Percentiles rank a stretch among this genome's conserved stretches.
These are phyloP conservation scores for Parazoanthus atlanticus DNA, from an alignment of 92 coral and sea anemone genomes.

Conservation along the genomic window DNA sequence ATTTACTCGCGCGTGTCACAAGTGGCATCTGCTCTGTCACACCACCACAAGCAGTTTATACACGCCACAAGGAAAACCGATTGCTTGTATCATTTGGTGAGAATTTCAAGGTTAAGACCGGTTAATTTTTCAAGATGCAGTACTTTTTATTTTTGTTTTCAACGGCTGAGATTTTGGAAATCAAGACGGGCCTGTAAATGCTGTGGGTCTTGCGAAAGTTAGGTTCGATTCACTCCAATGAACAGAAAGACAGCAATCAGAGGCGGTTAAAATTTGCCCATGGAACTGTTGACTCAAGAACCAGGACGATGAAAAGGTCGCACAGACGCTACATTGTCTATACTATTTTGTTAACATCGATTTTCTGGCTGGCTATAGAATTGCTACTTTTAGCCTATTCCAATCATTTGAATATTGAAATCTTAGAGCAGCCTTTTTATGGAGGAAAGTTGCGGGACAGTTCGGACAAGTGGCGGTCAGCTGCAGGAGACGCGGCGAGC, in stretches of 20 bases:
- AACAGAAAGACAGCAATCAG: neutral
- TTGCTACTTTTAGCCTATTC: slow-evolving; percentile 71
- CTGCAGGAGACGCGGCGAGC: slow-evolving; percentile 4
- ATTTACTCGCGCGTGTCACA: slow-evolving; percentile 36
- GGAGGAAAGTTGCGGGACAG: slow-evolving; percentile 30
- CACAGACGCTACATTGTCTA: slow-evolving; percentile 73
- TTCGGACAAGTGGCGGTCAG: slow-evolving; percentile 4
- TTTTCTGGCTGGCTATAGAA: slow-evolving; percentile 80
- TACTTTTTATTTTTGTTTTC: neutral
- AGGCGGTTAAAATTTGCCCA: neutral
- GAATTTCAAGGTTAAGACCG: slow-evolving; percentile 3
- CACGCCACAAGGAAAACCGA: neutral
- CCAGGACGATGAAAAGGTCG: slow-evolving; percentile 61
- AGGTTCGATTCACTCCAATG: slow-evolving; percentile 32
- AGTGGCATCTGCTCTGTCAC: neutral
- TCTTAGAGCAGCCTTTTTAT: slow-evolving; percentile 34
- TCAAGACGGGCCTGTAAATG: slow-evolving; percentile 16
- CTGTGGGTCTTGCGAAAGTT: slow-evolving; percentile 34
- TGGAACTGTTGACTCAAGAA: slow-evolving; percentile 20
- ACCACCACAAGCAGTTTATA: slow-evolving; percentile 25
- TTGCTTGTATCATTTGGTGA: neutral
- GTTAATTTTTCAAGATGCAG: neutral
- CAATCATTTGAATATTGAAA: slow-evolving; percentile 59
- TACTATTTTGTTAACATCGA: slow-evolving; percentile 76
- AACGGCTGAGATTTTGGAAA: neutral